Conservation (phyloP, 2,113 vertebrate genomes). For the Thalassarche chlororhynchos region DNA sequence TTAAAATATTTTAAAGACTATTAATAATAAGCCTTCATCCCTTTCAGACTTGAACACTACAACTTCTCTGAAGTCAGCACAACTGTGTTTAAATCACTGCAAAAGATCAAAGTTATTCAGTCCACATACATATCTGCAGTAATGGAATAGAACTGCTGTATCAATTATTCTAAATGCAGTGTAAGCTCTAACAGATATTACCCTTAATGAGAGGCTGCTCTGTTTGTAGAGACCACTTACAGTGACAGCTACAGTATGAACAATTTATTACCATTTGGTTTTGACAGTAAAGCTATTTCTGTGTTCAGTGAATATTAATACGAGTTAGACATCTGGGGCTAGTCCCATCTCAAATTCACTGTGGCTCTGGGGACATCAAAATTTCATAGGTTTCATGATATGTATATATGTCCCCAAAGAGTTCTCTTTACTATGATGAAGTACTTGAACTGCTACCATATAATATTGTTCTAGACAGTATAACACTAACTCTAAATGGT, state of each 20-base stretch:
- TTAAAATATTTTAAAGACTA: not conserved
- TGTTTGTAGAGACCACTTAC: not conserved
- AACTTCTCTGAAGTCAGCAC: not conserved
- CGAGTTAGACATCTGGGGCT: not conserved
- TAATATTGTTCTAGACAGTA: not conserved
- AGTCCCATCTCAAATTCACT: not conserved
- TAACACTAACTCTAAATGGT: not conserved
- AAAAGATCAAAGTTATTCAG: not conserved
- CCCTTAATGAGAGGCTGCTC: not conserved
- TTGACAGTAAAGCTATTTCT: not conserved
- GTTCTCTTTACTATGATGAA: not conserved
- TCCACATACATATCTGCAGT: not conserved
- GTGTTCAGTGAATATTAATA: not conserved
- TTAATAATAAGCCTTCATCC: not conserved
- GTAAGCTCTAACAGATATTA: not conserved
- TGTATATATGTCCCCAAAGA: not conserved
- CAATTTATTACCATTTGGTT: not conserved
- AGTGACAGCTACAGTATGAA: not conserved
- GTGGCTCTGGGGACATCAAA: not conserved
- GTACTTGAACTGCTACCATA: not conserved
- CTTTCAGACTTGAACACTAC: not conserved
- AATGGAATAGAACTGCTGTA: not conserved
- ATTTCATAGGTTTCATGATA: not conserved
- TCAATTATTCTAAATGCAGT: not conserved
- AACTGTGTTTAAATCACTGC: not conserved